Base-by-base conservation (phyloP, 2,797 vertebrate genomes). In the Anguilla megastoma region DNA sequence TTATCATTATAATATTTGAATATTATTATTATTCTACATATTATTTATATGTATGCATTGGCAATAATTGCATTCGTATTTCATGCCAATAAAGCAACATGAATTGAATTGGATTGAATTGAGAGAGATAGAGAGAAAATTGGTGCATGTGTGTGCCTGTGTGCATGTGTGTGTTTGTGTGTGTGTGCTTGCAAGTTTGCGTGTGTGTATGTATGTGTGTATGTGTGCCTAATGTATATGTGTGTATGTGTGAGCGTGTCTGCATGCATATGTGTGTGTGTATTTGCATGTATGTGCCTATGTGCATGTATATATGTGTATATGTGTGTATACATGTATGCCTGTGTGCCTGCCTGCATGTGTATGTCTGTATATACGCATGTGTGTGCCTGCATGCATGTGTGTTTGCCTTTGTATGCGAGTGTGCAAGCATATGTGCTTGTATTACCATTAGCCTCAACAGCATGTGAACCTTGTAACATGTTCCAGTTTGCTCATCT, bases 331-430 rank as follows among this genome's bases (percentile, higher is more conserved):
- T 27, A 5, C 63, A n/a, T 27, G n/a, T 16, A 63, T 24, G 16
- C 50, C 7, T 52, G 50, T 52, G 50, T 52, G 50, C 6, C 24
- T 69, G 24, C 27, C n/a, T 48, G 33, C 18, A 50, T 41, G 6
- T 27, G 54, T 6, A 16, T 45, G 41, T 45, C 41, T 45, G 41
- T 45, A 45, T 45, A 45, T 45, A 45, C 41, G 41, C 41, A 45
- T 45, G 41, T 54, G 85, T 21, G 36, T 21, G 76, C 16, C 12
- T 71, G 76, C 30, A 63, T 58, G 86, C 86, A 86, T 89, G 21
- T 63, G 27, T 71, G n/a, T 30, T 27, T 33, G n/a, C 30, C 7
- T 33, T 2, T 16, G 24, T 33, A 14, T 90, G 89, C 82, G 88
- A 24, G 85, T 80, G 12, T 30, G 8, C 9, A 63, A 24, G 83